Evolutionary conservation across 2,888 invertebrate genomes (phyloP).

Genomic region (Arge pagana): DNA sequence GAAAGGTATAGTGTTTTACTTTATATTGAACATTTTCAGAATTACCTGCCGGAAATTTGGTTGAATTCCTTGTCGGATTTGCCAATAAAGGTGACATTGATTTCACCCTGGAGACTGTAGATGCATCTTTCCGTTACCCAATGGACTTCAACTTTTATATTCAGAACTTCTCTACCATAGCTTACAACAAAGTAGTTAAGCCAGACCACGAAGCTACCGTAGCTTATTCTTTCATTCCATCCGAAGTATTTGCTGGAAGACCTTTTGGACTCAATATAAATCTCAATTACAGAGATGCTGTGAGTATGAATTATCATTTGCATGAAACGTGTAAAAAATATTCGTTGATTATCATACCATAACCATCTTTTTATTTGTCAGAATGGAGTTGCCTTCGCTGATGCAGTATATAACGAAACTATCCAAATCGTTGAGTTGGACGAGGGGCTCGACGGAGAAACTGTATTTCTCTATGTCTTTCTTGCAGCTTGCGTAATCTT

Average conservation of each 20-base stretch:
- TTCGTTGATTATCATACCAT: neutral
- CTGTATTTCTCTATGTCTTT: slow-evolving; percentile 96
- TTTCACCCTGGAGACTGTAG: slow-evolving; percentile 89
- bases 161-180: slow-evolving; percentile 94
- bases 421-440: slow-evolving; percentile 94
- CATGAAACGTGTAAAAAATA: neutral
- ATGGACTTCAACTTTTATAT: slow-evolving; percentile 98
- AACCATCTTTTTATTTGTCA: slow-evolving; percentile 41
- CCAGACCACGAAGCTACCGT: slow-evolving; percentile 93
- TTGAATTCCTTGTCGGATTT: slow-evolving; percentile 96
- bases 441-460: slow-evolving; percentile 97
- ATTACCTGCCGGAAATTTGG: slow-evolving; percentile 87
- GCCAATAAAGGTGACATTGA: slow-evolving; percentile 91
- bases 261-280: slow-evolving; percentile 96
- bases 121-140: slow-evolving; percentile 98
- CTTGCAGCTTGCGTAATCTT: slow-evolving; percentile 88
- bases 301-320: slow-evolving; percentile 32
- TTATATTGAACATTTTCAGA: slow-evolving; percentile 62
- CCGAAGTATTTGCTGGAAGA: slow-evolving; percentile 95
- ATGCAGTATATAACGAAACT: slow-evolving; percentile 98
- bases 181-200: slow-evolving; percentile 85
- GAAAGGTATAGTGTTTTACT: no score
- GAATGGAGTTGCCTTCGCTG: slow-evolving; percentile 72
- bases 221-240: slow-evolving; percentile 92
- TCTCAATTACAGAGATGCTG: slow-evolving; percentile 83